Evolutionary conservation across 2,113 vertebrate species (phyloP).

Genomic region (Pseudorhombus dupliciocellatus): DNA sequence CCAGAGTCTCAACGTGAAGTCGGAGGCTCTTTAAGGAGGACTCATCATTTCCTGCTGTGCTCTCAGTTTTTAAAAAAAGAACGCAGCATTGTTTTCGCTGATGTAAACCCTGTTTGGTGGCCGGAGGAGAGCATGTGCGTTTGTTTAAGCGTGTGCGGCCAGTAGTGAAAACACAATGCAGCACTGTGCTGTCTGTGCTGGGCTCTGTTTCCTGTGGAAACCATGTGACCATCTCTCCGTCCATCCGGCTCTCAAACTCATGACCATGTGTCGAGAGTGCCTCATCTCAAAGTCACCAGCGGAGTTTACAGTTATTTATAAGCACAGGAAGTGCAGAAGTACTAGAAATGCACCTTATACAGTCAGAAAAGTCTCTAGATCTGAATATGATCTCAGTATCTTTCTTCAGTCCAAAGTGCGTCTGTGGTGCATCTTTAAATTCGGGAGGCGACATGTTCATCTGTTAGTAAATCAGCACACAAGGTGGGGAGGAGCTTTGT

Average conservation of each 20-base stretch:
- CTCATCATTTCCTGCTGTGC: not conserved
- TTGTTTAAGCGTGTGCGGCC: slow-evolving; percentile 12
- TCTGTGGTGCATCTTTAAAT: too few relatives aligned
- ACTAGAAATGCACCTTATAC: not conserved
- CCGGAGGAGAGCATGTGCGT: not conserved
- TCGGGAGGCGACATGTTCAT: too few relatives aligned
- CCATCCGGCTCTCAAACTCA: slow-evolving; percentile 16
- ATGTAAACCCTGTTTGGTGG: too few relatives aligned
- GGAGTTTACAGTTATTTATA: not conserved
- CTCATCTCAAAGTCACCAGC: not conserved
- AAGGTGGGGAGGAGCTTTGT: too few relatives aligned
- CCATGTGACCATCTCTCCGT: slow-evolving; percentile 43
- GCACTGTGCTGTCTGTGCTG: slow-evolving; percentile 4
- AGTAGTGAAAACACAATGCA: not conserved
- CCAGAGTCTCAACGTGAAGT: too few relatives aligned
- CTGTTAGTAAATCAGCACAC: too few relatives aligned
- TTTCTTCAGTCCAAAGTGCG: too few relatives aligned
- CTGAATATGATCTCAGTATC: too few relatives aligned
- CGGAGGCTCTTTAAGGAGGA: not conserved
- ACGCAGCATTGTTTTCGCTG: too few relatives aligned
- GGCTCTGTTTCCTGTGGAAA: slow-evolving; percentile 28
- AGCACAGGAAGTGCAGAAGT: not conserved
- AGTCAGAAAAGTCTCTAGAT: too few relatives aligned
- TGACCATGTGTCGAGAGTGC: slow-evolving; percentile 21
- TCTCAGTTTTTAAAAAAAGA: not conserved